A percentile compares a stretch with the other conserved stretches of the same genome.
Evolutionary conservation across 2,113 vertebrate species (phyloP).

Genomic region (Petrocephalus microphthalmus): DNA sequence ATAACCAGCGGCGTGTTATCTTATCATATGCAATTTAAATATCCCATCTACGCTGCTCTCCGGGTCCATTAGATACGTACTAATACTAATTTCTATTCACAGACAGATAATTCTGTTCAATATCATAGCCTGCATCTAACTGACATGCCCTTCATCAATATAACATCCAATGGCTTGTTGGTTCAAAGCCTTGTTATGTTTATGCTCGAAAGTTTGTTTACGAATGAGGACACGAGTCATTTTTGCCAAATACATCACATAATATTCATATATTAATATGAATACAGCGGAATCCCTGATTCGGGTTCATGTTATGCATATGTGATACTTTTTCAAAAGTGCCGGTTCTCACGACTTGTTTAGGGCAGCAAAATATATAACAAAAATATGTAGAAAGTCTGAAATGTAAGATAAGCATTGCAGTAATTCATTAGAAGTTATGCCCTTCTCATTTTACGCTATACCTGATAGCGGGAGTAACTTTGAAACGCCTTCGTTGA

Average conservation of each 20-base stretch:
- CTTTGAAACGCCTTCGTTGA: conserved; percentile 41
- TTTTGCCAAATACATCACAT: not conserved
- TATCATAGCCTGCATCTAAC: not conserved
- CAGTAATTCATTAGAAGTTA: conserved; percentile 9
- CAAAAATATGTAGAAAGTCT: not conserved
- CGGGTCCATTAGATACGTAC: not conserved
- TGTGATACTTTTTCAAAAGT: not conserved
- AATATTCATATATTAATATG: not conserved
- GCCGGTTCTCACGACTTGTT: not conserved
- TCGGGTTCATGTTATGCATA: not conserved
- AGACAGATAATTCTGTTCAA: not conserved
- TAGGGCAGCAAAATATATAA: not conserved
- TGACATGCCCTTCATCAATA: not conserved
- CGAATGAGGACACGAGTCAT: not conserved
- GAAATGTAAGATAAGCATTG: not conserved
- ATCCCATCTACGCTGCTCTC: not conserved
- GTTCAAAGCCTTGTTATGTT: not conserved
- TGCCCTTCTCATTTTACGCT: conserved; percentile 16
- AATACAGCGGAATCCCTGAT: not conserved
- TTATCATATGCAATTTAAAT: not conserved
- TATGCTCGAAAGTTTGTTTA: not conserved
- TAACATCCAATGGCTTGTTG: not conserved
- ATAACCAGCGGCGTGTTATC: not conserved
- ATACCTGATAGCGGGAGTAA: conserved; percentile 40
- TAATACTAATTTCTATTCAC: not conserved